phyloP scores from a whole-genome alignment of 2,113 vertebrate genomes.

The Lichenostomus cassidix region DNA sequence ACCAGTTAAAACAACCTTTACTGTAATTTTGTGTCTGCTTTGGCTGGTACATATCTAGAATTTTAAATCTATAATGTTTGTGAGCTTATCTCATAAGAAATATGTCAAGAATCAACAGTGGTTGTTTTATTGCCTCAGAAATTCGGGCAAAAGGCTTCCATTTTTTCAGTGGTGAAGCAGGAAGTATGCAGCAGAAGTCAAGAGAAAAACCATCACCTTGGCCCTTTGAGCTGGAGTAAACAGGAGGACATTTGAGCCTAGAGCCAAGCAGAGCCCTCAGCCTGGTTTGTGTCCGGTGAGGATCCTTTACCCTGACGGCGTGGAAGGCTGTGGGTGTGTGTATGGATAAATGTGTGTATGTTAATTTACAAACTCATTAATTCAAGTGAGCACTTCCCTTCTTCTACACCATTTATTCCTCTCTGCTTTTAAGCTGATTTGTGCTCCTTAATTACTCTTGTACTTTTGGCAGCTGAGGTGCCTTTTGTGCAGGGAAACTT shows the following conservation, averaged over 20 bases:
- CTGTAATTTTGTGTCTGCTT: not conserved
- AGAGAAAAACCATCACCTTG: not conserved
- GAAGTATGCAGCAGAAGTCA: not conserved
- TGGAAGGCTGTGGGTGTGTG: not conserved
- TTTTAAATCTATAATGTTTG: not conserved
- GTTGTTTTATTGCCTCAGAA: not conserved
- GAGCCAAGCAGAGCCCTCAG: not conserved
- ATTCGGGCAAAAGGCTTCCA: not conserved
- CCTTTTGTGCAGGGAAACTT: constrained; percentile 34
- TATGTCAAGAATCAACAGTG: not conserved
- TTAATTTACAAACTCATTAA: constrained; percentile 49
- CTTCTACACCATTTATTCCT: constrained; percentile 34
- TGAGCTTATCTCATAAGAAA: not conserved
- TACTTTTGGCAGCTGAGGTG: constrained; percentile 50
- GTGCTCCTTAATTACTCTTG: constrained; percentile 57
- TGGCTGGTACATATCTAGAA: not conserved
- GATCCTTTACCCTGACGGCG: rapidly evolving
- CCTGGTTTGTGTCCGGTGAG: not conserved
- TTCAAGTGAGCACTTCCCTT: constrained; percentile 29
- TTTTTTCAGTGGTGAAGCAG: not conserved
- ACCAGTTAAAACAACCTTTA: not conserved
- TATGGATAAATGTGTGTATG: not conserved
- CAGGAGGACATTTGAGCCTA: rapidly evolving
- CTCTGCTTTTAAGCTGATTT: constrained; percentile 59
- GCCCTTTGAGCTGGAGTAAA: not conserved